These are phyloP conservation scores for Catostomus latipinnis DNA, from an alignment of 2,797 vertebrate species.

Conservation along the genomic window DNA sequence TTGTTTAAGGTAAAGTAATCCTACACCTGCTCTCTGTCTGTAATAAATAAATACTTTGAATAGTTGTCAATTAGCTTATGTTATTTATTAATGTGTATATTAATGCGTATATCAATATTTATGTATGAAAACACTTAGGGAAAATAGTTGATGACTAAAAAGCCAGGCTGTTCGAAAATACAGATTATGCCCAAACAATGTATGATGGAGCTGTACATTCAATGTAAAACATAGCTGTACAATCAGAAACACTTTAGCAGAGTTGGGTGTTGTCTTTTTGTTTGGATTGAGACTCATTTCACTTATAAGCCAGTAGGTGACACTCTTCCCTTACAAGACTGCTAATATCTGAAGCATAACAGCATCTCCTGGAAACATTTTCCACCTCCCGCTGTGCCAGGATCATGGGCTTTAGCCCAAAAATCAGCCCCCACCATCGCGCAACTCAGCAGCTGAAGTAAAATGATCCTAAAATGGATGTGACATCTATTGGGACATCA, in stretches of 20 bases:
- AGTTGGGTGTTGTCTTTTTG: background rate
- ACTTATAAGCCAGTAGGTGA: conserved; percentile 47
- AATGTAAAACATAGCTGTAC: no score
- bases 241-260: background rate
- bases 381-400: conserved; percentile 4
- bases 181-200: background rate
- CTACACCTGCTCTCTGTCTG: no score
- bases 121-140: no score
- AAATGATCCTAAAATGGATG: background rate
- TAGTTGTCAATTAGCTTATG: no score
- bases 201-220: no score
- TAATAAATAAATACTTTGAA: no score
- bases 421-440: background rate
- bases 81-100: background rate
- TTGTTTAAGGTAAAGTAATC: no score
- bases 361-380: background rate
- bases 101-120: background rate
- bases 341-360: background rate
- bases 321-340: conserved; percentile 45
- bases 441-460: conserved; percentile 1
- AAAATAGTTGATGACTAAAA: background rate
- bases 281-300: background rate
- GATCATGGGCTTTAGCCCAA: background rate
- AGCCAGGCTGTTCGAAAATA: background rate
- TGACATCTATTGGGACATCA: background rate